Conservation (phyloP, 2,888 invertebrate species). For the Drosophila nr. medialis region DNA sequence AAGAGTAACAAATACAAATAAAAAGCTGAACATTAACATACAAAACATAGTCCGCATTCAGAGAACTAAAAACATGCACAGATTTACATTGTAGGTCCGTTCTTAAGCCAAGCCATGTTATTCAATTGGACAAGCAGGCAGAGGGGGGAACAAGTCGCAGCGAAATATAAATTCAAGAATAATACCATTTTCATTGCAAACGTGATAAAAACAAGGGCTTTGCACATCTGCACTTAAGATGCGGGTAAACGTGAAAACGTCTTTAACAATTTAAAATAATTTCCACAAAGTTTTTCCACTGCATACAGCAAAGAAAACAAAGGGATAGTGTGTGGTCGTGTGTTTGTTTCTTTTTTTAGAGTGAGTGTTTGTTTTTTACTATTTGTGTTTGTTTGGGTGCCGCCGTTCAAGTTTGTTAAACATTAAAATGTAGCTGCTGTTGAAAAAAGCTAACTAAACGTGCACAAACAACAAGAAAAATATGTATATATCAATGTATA, state of each 20-base stretch:
- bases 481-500: background rate
- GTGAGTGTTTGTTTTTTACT: conserved; percentile 11
- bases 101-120: background rate
- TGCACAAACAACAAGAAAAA: conserved; percentile 31
- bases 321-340: conserved; percentile 17
- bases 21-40: background rate
- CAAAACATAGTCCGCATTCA: background rate
- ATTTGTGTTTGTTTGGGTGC: conserved; percentile 37
- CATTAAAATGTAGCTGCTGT: conserved; percentile 63
- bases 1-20: background rate
- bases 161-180: conserved; percentile 19
- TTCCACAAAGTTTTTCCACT: conserved; percentile 43
- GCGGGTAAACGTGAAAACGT: conserved; percentile 11
- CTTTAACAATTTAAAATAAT: conserved; percentile 59
- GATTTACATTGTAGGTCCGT: background rate
- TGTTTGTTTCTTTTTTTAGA: background rate
- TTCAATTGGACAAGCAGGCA: background rate
- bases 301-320: conserved; percentile 24
- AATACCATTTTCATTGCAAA: conserved; percentile 26
- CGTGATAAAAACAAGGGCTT: conserved; percentile 18
- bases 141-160: background rate
- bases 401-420: conserved; percentile 68
- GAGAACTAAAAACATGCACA: background rate
- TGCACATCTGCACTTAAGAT: conserved; percentile 12
- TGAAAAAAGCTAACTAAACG: conserved; percentile 62